Percentiles rank a stretch among this genome's conserved stretches.
Conservation (phyloP, 2,113 vertebrate species). For the Sinocyclocheilus anophthalmus region DNA sequence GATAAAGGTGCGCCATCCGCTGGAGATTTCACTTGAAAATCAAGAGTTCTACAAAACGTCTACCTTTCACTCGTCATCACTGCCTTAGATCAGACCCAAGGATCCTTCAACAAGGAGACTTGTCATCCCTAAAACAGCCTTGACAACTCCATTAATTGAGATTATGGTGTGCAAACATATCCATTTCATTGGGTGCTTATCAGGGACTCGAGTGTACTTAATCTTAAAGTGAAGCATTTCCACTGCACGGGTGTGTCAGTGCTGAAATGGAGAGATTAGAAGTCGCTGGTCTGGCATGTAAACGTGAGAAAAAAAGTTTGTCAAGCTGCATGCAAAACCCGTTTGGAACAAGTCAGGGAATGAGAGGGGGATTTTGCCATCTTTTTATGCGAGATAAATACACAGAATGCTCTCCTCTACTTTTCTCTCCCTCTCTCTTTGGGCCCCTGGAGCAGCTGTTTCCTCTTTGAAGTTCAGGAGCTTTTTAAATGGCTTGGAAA, state of each 20-base stretch:
- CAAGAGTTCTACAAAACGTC: slow-evolving; percentile 53
- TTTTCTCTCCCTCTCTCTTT: background rate
- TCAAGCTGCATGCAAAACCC: slow-evolving; percentile 46
- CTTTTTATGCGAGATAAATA: slow-evolving; percentile 11
- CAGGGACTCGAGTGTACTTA: slow-evolving; percentile 46
- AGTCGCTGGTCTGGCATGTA: slow-evolving; percentile 18
- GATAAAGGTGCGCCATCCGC: slow-evolving; percentile 67
- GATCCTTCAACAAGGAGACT: slow-evolving; percentile 32
- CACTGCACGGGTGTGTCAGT: slow-evolving; percentile 26
- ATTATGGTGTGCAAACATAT: slow-evolving; percentile 27
- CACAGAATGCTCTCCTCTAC: background rate
- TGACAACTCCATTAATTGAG: slow-evolving; percentile 51
- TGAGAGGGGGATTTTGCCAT: background rate
- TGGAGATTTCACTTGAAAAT: slow-evolving; percentile 38
- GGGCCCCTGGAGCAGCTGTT: slow-evolving; percentile 61
- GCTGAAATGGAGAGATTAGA: slow-evolving; percentile 56
- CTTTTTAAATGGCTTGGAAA: slow-evolving; percentile 76
- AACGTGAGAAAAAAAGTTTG: slow-evolving; percentile 25
- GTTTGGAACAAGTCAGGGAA: background rate
- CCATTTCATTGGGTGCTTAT: slow-evolving; percentile 55
- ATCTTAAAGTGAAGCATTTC: slow-evolving; percentile 42
- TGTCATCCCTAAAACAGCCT: slow-evolving; percentile 10
- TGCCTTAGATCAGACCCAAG: slow-evolving; percentile 45
- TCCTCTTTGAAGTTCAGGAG: slow-evolving; percentile 73
- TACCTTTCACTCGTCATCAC: slow-evolving; percentile 57